Conservation (phyloP, 1,140 invertebrate genomes). For the Halesus radiatus region DNA sequence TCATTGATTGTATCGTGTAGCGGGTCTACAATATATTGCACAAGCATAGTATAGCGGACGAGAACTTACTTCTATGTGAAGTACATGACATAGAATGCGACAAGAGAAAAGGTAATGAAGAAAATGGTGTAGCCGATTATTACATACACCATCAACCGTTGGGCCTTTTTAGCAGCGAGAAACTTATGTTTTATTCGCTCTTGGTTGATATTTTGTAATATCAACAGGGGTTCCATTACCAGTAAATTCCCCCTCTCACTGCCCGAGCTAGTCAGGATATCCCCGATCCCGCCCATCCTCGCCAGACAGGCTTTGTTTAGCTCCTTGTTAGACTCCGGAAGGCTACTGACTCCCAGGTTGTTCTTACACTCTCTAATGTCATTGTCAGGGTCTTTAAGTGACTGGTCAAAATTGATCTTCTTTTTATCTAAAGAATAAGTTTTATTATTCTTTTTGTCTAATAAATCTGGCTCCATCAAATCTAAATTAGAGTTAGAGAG, state of each 20-base stretch:
- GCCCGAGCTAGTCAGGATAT: constrained; percentile 39
- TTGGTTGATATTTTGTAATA: constrained; percentile 55
- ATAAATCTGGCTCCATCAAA: constrained; percentile 44
- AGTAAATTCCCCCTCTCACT: constrained; percentile 49
- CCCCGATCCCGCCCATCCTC: constrained; percentile 38
- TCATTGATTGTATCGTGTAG: background rate
- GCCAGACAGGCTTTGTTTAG: constrained; percentile 23
- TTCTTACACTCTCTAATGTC: constrained; percentile 46
- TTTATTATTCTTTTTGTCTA: constrained; percentile 51
- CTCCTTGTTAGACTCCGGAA: constrained; percentile 34
- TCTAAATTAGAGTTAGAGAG: constrained; percentile 51
- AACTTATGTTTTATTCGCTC: constrained; percentile 52
- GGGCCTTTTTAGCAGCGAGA: constrained; percentile 48
- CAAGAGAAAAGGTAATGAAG: constrained; percentile 49
- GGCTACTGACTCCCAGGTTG: constrained; percentile 3
- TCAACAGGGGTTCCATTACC: constrained; percentile 54
- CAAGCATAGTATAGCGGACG: background rate
- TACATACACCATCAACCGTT: constrained; percentile 48
- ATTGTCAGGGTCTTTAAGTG: background rate
- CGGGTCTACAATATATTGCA: background rate
- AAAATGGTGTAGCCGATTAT: constrained; percentile 53
- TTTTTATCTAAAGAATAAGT: constrained; percentile 43
- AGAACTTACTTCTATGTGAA: constrained; percentile 21
- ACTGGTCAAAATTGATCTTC: constrained; percentile 47
- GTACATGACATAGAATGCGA: constrained; percentile 54